These are phyloP conservation scores for Panurus biarmicus DNA, from an alignment of 2,113 vertebrate genomes.

Conservation along the genomic window DNA sequence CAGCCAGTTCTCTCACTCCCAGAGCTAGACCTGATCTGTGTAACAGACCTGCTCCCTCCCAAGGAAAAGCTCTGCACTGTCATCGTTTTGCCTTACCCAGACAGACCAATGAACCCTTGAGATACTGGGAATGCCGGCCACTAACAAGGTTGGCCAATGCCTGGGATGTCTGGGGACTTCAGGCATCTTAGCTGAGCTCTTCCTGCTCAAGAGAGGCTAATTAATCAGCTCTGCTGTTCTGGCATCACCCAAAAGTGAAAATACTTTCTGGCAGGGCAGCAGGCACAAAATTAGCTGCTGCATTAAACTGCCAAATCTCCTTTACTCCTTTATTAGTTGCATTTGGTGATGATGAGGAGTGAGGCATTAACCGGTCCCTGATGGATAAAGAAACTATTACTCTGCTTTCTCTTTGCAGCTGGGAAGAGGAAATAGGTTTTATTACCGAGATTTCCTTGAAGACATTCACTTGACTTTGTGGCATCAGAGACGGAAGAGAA, in stretches of 20 bases:
- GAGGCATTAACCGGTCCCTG: conserved; percentile 42
- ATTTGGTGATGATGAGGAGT: conserved; percentile 57
- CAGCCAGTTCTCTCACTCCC: background rate
- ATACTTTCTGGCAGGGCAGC: conserved; percentile 56
- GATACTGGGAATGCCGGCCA: background rate
- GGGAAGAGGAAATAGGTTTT: conserved; percentile 47
- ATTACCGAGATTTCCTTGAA: conserved; percentile 55
- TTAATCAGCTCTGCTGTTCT: conserved; percentile 55
- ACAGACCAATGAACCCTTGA: background rate
- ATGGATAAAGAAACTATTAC: conserved; percentile 52
- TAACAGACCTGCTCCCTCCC: background rate
- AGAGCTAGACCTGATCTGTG: background rate
- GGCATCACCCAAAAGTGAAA: conserved; percentile 62
- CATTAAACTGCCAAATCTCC: conserved; percentile 62
- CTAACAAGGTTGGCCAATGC: background rate
- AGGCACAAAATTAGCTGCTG: conserved; percentile 53
- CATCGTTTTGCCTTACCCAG: background rate
- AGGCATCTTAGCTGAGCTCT: background rate
- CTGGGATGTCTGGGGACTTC: background rate
- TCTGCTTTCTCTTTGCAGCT: conserved; percentile 31
- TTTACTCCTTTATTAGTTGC: conserved; percentile 56
- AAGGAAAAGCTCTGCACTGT: background rate
- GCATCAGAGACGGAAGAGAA: conserved; percentile 13
- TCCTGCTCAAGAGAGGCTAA: conserved; percentile 34
- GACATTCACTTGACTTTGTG: conserved; percentile 54